phyloP scores from a whole-genome alignment of 2,888 invertebrate species.

The Boloria euphrosyne region DNA sequence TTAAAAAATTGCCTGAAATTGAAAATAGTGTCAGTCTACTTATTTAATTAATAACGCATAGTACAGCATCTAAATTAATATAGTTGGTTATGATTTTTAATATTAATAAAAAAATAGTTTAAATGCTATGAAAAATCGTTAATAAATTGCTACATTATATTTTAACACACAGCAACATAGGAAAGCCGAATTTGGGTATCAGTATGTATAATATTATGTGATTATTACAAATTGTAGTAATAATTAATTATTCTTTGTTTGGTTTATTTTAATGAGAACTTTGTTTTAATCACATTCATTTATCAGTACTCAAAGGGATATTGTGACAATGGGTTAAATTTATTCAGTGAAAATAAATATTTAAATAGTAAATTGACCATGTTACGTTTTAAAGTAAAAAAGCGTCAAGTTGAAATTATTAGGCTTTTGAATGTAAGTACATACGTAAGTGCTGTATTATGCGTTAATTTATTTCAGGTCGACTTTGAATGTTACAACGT shows the following conservation, averaged over 20 bases:
- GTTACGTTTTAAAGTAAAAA: slow-evolving; percentile 59
- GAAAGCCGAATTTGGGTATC: too few species aligned
- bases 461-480: neutral
- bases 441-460: slow-evolving; percentile 41
- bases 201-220: too few species aligned
- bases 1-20: too few species aligned
- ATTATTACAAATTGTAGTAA: neutral
- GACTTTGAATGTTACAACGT: neutral
- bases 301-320: slow-evolving; percentile 11
- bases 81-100: too few species aligned
- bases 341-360: neutral
- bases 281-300: slow-evolving; percentile 14
- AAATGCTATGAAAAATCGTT: too few species aligned
- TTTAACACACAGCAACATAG: too few species aligned
- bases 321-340: neutral
- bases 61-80: too few species aligned
- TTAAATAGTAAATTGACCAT: slow-evolving; percentile 41
- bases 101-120: too few species aligned
- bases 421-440: slow-evolving; percentile 56
- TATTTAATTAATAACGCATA: too few species aligned
- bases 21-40: too few species aligned
- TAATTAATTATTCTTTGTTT: slow-evolving; percentile 3
- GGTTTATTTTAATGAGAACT: slow-evolving; percentile 8
- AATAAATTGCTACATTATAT: too few species aligned
- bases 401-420: slow-evolving; percentile 56